Conservation (phyloP, 2,113 vertebrate genomes). For the Microcebus murinus region DNA sequence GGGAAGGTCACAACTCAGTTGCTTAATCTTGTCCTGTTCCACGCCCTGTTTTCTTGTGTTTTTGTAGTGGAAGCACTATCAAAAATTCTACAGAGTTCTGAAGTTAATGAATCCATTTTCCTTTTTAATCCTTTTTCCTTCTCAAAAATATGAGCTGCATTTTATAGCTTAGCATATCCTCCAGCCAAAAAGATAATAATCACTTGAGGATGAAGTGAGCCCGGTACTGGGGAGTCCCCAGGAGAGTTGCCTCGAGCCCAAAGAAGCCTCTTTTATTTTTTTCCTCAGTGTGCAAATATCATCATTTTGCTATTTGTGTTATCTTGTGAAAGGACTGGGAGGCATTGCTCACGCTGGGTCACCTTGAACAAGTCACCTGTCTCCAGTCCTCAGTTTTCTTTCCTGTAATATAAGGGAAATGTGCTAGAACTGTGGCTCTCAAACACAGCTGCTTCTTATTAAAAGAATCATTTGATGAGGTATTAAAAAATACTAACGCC, state of each 20-base stretch:
- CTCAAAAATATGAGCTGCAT: neutral
- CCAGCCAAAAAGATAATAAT: neutral
- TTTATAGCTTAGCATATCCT: neutral
- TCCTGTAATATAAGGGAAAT: neutral
- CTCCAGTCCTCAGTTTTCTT: neutral
- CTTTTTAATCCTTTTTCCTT: neutral
- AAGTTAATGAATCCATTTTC: neutral
- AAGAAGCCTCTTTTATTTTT: neutral
- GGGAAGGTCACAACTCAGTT: neutral
- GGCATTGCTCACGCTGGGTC: no score
- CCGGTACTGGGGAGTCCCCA: no score
- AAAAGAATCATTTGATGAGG: neutral
- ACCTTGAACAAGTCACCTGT: neutral
- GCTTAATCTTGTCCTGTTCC: neutral
- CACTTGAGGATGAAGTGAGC: neutral
- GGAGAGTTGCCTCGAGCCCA: neutral
- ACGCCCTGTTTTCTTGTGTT: neutral
- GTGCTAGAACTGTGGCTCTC: neutral
- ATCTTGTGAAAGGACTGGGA: neutral
- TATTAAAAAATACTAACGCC: neutral
- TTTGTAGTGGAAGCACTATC: neutral
- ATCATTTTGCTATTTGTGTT: rapidly evolving
- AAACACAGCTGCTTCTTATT: neutral
- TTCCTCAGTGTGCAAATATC: rapidly evolving
- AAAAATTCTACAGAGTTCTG: neutral